Evolutionary conservation across 2,797 vertebrate species (phyloP).

Genomic region (Carcharodon carcharias): DNA sequence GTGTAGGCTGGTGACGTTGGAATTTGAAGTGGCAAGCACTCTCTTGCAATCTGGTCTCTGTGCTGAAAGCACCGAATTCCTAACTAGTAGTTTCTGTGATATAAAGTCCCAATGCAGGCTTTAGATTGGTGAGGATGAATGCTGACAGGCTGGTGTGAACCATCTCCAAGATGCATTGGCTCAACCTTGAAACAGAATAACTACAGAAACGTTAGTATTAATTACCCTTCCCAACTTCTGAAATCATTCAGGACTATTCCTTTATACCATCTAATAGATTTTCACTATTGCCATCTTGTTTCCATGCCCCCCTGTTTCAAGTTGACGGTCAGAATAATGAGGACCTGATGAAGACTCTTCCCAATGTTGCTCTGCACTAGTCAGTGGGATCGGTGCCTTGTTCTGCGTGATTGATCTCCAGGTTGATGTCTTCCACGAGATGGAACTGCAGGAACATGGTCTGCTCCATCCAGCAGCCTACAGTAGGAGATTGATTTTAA

Average conservation of each 20-base stretch:
- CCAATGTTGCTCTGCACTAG: not conserved
- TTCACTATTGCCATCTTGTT: not conserved
- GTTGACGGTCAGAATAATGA: not conserved
- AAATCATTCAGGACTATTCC: not conserved
- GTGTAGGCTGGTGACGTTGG: not conserved
- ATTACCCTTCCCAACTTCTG: not conserved
- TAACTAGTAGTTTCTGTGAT: not conserved
- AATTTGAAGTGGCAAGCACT: not conserved
- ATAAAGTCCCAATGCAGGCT: not conserved
- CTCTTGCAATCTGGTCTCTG: not conserved
- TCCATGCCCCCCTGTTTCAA: not conserved
- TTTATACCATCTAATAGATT: not conserved
- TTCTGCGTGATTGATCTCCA: not conserved
- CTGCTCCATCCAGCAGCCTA: not conserved
- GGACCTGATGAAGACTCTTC: not conserved
- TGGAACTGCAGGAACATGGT: not conserved
- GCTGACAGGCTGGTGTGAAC: not conserved
- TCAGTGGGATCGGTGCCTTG: not conserved
- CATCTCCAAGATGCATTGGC: not conserved
- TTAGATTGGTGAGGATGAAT: not conserved
- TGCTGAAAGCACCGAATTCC: not conserved
- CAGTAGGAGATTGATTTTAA: not conserved
- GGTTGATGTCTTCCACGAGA: not conserved
- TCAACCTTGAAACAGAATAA: not conserved
- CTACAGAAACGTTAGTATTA: not conserved